Base-by-base conservation (phyloP, 2,888 invertebrate species). In the Ephialtes manifestator region DNA sequence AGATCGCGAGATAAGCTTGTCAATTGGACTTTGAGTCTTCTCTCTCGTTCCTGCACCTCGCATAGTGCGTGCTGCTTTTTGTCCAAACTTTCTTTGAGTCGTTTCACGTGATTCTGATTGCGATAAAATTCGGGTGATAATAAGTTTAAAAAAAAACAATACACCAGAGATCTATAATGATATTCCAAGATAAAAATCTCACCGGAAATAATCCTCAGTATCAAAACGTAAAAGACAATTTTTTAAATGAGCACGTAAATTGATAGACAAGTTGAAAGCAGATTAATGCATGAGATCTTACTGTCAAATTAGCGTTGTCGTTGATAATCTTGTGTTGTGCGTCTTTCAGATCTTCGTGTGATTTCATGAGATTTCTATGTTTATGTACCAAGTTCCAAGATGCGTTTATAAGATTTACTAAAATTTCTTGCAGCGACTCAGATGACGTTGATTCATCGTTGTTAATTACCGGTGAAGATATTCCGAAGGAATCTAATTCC, bases 401-500 rank as follows among this genome's bases (percentile, higher is more conserved):
- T 4, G 89, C 86, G 65, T 90, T 90, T 20, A 89, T 86, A 11
- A 91, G 76, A 81, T 86, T 83, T 18, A 90, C 58, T 5, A 85
- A 85, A 48, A 75, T 51, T 15, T 63, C 67, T 35, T 83, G 67
- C n/a, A 89, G 28, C 4, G 76, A 68, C 18, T 87, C 84, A 4
- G 82, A 15, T 13, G 89, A 86, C n/a, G 83, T 70, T 5, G 83
- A n/a, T 31, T 87, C 83, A 13, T 83, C 48, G 8, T 58, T 48
- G 24, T 81, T 70, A 18, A 63, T 15, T 3, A 53, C 39, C 31
- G 87, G 31, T 10, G 88, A 46, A 13, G 84, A 28, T 13, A 89
- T 84, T 58, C 83, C 90, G 7, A 91, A 83, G n/a, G 88, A 89
- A 13, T 90, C 91, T 5, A 91, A 84, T 83, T 91, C 91, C 91